phyloP scores from a whole-genome alignment of 2,888 invertebrate species.

The Drosophila macrospina region DNA sequence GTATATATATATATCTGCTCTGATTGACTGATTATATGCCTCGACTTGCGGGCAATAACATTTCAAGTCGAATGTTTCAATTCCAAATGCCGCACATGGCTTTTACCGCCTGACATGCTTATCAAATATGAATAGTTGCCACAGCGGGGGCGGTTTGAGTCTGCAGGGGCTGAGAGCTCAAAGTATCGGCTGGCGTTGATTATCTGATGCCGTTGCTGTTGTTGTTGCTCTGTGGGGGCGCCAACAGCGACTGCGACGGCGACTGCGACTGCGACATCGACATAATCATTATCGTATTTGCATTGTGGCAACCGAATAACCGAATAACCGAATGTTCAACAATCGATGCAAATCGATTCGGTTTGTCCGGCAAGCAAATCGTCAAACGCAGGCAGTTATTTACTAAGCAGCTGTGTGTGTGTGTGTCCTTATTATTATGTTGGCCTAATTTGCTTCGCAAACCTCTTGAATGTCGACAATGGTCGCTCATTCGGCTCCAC shows the following conservation, averaged over 20 bases:
- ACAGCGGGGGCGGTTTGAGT: too few species aligned
- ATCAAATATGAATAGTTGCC: constrained; percentile 47
- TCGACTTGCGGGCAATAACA: constrained; percentile 36
- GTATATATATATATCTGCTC: neutral
- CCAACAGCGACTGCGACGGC: neutral
- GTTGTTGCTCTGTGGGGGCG: constrained; percentile 18
- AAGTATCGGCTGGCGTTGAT: constrained; percentile 30
- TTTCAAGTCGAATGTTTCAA: constrained; percentile 21
- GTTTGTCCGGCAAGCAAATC: constrained; percentile 65
- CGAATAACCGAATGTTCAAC: constrained; percentile 12
- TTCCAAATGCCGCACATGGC: constrained; percentile 37
- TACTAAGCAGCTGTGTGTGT: constrained; percentile 9
- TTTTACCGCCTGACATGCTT: constrained; percentile 17
- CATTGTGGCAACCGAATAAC: constrained; percentile 32
- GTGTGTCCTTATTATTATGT: neutral
- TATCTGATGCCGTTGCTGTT: constrained; percentile 34
- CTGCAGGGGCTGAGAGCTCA: too few species aligned
- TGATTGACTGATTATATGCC: constrained; percentile 40
- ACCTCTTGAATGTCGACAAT: constrained; percentile 68
- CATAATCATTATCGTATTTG: constrained; percentile 61
- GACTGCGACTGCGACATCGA: neutral
- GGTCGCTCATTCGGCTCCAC: constrained; percentile 22
- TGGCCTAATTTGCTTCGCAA: constrained; percentile 71
- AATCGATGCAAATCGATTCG: constrained; percentile 58
- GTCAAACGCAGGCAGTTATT: constrained; percentile 44